These are phyloP conservation scores for Ceratothoa steindachneri DNA, from an alignment of 2,888 invertebrate species.

Conservation along the genomic window DNA sequence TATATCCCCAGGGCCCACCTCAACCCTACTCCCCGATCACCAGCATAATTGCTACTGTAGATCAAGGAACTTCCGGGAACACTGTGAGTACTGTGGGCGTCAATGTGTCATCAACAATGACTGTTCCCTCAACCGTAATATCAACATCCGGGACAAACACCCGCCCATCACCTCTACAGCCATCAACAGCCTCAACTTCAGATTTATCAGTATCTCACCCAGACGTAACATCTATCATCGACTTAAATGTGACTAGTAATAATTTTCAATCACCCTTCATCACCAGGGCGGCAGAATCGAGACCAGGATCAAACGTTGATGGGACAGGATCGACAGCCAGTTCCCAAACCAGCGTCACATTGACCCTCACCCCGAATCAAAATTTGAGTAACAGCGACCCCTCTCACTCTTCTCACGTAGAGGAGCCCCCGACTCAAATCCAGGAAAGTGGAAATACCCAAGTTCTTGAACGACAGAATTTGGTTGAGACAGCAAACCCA, in stretches of 20 bases:
- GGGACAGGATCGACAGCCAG: not conserved
- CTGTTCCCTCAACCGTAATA: not conserved
- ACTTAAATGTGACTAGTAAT: not conserved
- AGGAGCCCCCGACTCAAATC: no score
- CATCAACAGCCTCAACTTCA: not conserved
- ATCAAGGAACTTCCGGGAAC: not conserved
- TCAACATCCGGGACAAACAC: not conserved
- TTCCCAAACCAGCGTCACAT: not conserved
- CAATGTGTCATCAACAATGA: constrained; percentile 4
- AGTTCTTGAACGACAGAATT: no score
- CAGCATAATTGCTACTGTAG: not conserved
- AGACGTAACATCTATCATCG: not conserved
- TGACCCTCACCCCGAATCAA: not conserved
- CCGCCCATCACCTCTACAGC: not conserved
- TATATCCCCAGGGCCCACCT: constrained; percentile 43
- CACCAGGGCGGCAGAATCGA: not conserved
- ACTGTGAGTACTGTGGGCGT: not conserved
- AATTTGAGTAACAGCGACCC: not conserved
- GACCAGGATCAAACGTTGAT: not conserved
- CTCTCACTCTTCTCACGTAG: no score
- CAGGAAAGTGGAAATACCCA: no score
- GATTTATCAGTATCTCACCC: not conserved
- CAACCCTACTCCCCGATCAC: constrained; percentile 6
- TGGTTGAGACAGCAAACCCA: no score
- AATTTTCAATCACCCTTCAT: not conserved